phyloP scores from a whole-genome alignment of 2,797 vertebrate species.

The Pyrocephalus nanus region DNA sequence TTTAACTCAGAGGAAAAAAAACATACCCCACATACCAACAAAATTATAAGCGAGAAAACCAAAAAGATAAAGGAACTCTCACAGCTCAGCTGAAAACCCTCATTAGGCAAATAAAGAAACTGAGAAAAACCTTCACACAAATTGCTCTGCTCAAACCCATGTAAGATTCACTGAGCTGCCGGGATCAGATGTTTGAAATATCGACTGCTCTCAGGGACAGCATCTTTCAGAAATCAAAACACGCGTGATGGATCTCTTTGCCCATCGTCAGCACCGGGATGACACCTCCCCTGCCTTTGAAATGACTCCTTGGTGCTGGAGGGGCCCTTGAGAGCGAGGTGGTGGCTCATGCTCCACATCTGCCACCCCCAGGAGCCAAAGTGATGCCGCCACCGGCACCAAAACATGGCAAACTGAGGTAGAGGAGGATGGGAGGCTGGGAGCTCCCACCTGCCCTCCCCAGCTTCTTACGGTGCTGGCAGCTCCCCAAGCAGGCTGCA shows the following conservation, averaged over 20 bases:
- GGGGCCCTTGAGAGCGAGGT: neutral
- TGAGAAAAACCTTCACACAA: neutral
- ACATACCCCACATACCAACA: neutral
- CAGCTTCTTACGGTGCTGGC: neutral
- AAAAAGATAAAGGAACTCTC: neutral
- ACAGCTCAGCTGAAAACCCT: neutral
- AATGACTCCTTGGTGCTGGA: neutral
- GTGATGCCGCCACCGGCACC: rapidly evolving
- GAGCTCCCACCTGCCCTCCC: neutral
- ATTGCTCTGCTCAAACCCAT: neutral
- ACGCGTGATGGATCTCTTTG: neutral
- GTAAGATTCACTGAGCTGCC: conserved; percentile 9
- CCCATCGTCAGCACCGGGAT: neutral
- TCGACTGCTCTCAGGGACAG: neutral
- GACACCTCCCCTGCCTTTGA: conserved; percentile 16
- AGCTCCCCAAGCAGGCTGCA: neutral
- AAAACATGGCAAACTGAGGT: neutral
- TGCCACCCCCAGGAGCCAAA: neutral
- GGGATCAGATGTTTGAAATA: conserved; percentile 8
- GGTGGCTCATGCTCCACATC: rapidly evolving
- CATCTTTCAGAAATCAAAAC: neutral
- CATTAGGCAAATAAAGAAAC: neutral
- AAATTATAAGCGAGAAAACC: neutral
- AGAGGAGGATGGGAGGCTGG: neutral
- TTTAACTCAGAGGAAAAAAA: neutral